phyloP scores from a whole-genome alignment of 2,888 invertebrate species.

The Calliopum simillimum region DNA sequence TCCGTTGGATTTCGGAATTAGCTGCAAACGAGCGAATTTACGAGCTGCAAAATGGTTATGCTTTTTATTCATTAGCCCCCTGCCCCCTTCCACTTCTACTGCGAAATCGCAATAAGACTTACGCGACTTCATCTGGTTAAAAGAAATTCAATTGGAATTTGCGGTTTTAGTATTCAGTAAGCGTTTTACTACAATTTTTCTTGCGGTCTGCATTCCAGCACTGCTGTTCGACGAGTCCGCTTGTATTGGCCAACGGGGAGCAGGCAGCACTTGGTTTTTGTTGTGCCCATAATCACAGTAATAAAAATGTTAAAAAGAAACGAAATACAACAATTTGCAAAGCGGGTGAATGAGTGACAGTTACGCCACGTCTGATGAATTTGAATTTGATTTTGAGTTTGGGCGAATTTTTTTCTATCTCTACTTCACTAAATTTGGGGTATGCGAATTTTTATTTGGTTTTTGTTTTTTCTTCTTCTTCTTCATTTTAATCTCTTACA shows the following conservation, averaged over 20 bases:
- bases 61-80: not conserved
- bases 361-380: slow-evolving; percentile 32
- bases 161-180: slow-evolving; percentile 59
- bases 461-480: no score
- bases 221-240: not conserved
- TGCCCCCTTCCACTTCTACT: no score
- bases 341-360: slow-evolving; percentile 15
- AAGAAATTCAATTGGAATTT: slow-evolving; percentile 56
- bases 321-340: slow-evolving; percentile 29
- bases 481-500: no score
- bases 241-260: slow-evolving; percentile 48
- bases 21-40: slow-evolving; percentile 17
- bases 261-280: not conserved
- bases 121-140: no score
- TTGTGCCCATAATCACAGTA: slow-evolving; percentile 32
- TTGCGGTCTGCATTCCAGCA: slow-evolving; percentile 46
- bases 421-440: not conserved
- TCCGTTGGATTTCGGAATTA: not conserved
- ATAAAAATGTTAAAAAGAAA: slow-evolving; percentile 17
- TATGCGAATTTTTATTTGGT: no score
- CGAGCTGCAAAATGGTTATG: slow-evolving; percentile 1
- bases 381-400: slow-evolving; percentile 32
- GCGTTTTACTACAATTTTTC: slow-evolving; percentile 63
- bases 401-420: not conserved
- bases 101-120: no score